Base-by-base conservation (phyloP, 2,797 vertebrate species). In the Enoplosus armatus region DNA sequence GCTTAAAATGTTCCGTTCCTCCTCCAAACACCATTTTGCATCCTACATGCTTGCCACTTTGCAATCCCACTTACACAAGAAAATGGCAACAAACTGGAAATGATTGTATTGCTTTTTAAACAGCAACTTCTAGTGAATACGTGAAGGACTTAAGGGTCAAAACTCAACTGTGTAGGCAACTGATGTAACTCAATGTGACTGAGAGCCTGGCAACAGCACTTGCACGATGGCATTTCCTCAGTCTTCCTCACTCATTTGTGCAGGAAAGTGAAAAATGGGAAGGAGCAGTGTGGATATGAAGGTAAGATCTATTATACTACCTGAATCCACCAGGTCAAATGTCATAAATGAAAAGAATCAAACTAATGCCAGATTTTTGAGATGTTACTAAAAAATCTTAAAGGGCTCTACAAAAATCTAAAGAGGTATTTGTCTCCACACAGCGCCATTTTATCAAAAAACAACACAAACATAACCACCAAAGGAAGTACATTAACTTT, bases 1-100 rank as follows among this genome's bases (percentile, higher is more conserved):
- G 55, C 55, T 47, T 72, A 69, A 64, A 83, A 78, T 65, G 37
- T 59, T 58, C 31, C 16, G 24, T 63, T 72, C 29, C 26, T 76
- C 37, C 11, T 59, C 26, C 35, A 51, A 78, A 75, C 58, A 35
- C 7, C 22, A 66, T 60, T 80, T 63, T 66, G 51, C 72, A n/a
- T n/a, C 35, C 64, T 54, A 39, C 37, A 64, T 58, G 63, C 62
- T 68, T 11, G 14, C 63, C 26, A 53, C 51, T 60, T 31, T 67
- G 59, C 47, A 59, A 45, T 71, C 48, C 41, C 76, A 84, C 77
- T 66, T 59, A 55, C 47, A 54, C 24, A 79, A 24, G 43, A 59
- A 72, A 83, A 73, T 29, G 41, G 53, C 65, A 78, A 26, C 72
- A 80, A 75, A 67, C 47, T 80, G 72, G 47, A 82, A 85, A 76